These are phyloP conservation scores for Cyaniris semiargus DNA, from an alignment of 2,888 invertebrate species.

Conservation along the genomic window DNA sequence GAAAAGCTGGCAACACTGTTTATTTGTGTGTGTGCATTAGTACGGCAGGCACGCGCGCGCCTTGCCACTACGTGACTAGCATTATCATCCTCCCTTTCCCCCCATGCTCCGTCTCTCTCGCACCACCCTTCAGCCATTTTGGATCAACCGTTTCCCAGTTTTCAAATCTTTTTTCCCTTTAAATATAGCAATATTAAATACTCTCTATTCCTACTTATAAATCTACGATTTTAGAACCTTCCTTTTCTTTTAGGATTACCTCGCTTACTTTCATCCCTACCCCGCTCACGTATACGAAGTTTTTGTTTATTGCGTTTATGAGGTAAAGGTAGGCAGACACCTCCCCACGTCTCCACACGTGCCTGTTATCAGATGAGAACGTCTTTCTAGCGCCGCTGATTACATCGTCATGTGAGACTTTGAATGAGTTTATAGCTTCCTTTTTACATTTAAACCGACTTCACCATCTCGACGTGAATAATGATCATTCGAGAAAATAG, in stretches of 20 bases:
- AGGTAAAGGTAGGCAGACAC: conserved; percentile 16
- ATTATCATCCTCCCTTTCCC: conserved; percentile 77
- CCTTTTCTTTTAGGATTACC: neutral
- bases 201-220: neutral
- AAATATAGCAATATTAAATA: conserved; percentile 54
- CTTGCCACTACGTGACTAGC: conserved; percentile 78
- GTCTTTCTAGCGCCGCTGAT: conserved; percentile 36
- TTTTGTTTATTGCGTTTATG: conserved; percentile 20
- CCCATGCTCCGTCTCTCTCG: conserved; percentile 65
- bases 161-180: conserved; percentile 71
- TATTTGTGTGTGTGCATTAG: conserved; percentile 64
- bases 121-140: conserved; percentile 76
- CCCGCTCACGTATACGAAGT: neutral
- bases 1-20: conserved; percentile 23
- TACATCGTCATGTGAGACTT: conserved; percentile 40
- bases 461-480: neutral
- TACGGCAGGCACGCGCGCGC: conserved; percentile 77
- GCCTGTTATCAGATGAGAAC: conserved; percentile 34
- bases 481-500: conserved; percentile 4
- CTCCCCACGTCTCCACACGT: conserved; percentile 37
- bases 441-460: conserved; percentile 22
- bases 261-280: neutral
- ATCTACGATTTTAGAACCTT: neutral
- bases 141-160: conserved; percentile 73
- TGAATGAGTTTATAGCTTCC: conserved; percentile 38